Evolutionary conservation across 2,113 vertebrate genomes (phyloP).

Genomic region (chimpanzee (Pan troglodytes)): DNA sequence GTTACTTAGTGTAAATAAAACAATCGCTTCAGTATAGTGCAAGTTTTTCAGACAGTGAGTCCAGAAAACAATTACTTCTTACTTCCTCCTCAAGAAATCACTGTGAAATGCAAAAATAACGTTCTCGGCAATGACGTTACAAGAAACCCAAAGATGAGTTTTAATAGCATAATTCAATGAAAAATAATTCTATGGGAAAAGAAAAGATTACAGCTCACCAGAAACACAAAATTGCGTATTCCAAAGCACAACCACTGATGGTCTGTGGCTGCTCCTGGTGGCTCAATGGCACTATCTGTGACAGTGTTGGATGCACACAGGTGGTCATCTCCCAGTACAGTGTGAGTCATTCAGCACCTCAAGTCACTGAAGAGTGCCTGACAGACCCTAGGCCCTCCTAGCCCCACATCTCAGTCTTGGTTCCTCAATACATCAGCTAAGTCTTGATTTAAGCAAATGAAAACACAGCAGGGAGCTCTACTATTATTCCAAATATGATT

Average conservation of each 20-base stretch:
- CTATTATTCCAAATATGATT: constrained; percentile 51
- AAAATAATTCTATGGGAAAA: not conserved
- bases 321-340: not conserved
- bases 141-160: not conserved
- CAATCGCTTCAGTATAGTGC: not conserved
- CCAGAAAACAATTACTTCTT: not conserved
- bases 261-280: not conserved
- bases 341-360: constrained; percentile 7
- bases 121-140: not conserved
- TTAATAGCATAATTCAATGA: not conserved
- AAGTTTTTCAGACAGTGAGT: not conserved
- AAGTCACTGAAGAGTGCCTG: not conserved
- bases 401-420: not conserved
- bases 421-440: not conserved
- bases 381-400: not conserved
- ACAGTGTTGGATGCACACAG: not conserved
- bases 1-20: constrained; percentile 26
- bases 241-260: not conserved
- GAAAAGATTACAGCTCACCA: not conserved
- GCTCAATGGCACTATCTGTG: not conserved
- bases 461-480: constrained; percentile 41
- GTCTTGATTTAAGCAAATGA: constrained; percentile 22
- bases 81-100: not conserved
- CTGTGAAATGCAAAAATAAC: not conserved
- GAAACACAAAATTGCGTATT: not conserved